phyloP scores from a whole-genome alignment of 2,113 vertebrate species.

The Okapia johnstoni region DNA sequence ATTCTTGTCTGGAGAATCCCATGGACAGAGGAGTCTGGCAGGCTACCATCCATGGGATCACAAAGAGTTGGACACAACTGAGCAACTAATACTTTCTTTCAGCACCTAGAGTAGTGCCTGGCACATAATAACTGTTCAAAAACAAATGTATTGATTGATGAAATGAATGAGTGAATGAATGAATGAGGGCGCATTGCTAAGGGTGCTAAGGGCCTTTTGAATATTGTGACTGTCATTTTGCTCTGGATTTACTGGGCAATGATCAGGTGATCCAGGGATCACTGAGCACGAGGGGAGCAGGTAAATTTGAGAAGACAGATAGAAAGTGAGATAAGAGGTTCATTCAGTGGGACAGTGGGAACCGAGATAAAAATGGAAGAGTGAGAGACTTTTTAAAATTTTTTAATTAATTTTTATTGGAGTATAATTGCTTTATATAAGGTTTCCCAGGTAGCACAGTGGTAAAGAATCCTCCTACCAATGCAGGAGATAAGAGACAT shows the following conservation, averaged over 20 bases:
- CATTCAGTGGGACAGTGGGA: background rate
- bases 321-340: background rate
- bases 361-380: background rate
- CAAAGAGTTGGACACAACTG: background rate
- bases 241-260: background rate
- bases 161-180: background rate
- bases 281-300: accelerated
- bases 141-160: background rate
- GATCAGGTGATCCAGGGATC: background rate
- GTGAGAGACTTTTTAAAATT: background rate
- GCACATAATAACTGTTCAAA: background rate
- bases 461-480: background rate
- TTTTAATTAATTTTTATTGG: background rate
- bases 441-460: background rate
- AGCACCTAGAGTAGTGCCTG: background rate
- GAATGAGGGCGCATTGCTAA: background rate
- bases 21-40: background rate
- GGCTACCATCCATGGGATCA: background rate
- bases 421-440: background rate
- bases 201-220: background rate
- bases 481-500: background rate
- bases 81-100: background rate
- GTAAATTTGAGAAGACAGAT: background rate
- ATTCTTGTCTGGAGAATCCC: background rate
- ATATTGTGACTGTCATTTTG: background rate